Evolutionary conservation across 92 coral and sea anemone genomes (phyloP), one percentile per base, ranked within the genome.

Genomic region (Bergia puertoricense): DNA sequence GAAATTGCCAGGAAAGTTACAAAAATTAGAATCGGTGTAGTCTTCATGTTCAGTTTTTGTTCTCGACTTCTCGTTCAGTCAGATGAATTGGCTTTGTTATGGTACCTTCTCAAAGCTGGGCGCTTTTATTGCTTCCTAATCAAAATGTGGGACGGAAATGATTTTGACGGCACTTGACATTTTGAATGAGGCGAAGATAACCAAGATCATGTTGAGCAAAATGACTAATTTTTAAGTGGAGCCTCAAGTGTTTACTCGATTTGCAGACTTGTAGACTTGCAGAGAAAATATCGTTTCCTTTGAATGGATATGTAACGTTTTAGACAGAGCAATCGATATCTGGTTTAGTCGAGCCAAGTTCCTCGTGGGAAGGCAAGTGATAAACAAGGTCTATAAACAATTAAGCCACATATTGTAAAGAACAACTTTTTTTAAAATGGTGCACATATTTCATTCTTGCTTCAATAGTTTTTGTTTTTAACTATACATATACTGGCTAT

Each of bases 61-160:
- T 14, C 67, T 57, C 3, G 18, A 14, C 67, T 41, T 74, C 41
- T 72, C 39, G 4, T n/a, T 72, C 11, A 23, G 76, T 7, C 39
- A 15, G 79, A 20, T 41, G 48, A 44, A 7, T 41, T 1, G 46
- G 79, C 11, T 39, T 74, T 74, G 45, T 74, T 74, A 20, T 57
- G 79, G 11, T 18, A 37, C 6, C 15, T 6, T 73, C 11, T 37
- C 14, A 42, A 11, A 4, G n/a, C 79, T 14, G 8, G 30, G 22
- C 41, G n/a, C 45, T 74, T 74, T 74, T 74, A 74, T 74, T 74
- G 79, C 79, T 74, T 74, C 79, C 79, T 7, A 74, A 74, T 22
- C 30, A 74, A 41, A 41, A 74, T 22, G 45, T 74, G 79, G 77
- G 79, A 37, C 79, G 79, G 79, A 74, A 74, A 44, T 41, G 22